phyloP scores from a whole-genome alignment of 2,888 invertebrate species.

The Tetrapedia diversipes region DNA sequence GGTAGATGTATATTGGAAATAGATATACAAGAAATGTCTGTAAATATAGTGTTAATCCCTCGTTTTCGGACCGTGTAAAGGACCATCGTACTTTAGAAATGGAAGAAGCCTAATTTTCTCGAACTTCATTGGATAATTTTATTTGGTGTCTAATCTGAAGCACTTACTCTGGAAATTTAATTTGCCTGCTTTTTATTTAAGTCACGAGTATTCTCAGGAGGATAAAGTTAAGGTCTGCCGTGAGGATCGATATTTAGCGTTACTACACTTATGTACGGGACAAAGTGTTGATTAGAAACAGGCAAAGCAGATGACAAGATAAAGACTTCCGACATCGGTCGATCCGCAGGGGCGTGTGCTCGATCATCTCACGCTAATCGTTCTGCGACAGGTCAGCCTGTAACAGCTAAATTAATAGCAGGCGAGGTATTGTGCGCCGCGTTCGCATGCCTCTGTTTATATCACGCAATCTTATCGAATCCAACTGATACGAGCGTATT shows the following conservation, averaged over 20 bases:
- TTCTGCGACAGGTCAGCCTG: conserved; percentile 7
- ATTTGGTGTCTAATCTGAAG: too few relatives aligned
- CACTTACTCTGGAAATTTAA: too few relatives aligned
- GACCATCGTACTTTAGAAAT: too few relatives aligned
- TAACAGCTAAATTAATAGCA: conserved; percentile 25
- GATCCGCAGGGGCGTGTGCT: conserved; percentile 15
- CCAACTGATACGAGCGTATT: conserved; percentile 30
- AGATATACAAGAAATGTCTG: too few relatives aligned
- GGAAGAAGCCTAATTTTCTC: too few relatives aligned
- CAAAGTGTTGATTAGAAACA: neutral
- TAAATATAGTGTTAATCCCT: too few relatives aligned
- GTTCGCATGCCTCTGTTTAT: conserved; percentile 38
- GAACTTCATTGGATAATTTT: too few relatives aligned
- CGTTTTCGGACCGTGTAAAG: too few relatives aligned
- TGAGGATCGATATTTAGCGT: neutral
- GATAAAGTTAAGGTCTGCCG: too few relatives aligned
- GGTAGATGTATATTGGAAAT: too few relatives aligned
- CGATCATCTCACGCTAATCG: conserved; percentile 28
- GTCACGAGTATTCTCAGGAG: too few relatives aligned
- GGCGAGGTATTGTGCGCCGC: conserved; percentile 44
- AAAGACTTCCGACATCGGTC: neutral
- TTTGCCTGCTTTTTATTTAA: too few relatives aligned
- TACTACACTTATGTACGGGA: neutral
- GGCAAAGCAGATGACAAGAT: neutral
- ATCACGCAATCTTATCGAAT: conserved; percentile 58